These are phyloP conservation scores for Muraenolepis orangiensis DNA, from an alignment of 2,797 vertebrate genomes.

Conservation along the genomic window DNA sequence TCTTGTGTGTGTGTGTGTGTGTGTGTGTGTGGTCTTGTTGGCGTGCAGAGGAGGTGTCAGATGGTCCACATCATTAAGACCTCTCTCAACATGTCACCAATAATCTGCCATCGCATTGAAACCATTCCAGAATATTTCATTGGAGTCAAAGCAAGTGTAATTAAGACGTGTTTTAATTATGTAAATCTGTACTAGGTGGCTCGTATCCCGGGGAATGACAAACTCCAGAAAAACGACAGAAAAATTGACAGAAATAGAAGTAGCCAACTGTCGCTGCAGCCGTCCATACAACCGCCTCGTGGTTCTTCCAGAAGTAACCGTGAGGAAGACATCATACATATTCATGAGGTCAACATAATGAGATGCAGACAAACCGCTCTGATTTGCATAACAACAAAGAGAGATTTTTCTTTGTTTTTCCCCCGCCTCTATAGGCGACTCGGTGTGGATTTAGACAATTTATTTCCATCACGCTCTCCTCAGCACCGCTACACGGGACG, in stretches of 20 bases:
- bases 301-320: not conserved
- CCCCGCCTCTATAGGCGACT: not conserved
- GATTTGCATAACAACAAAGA: not conserved
- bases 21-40: not conserved
- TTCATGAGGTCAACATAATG: not conserved
- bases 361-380: not conserved
- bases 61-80: not conserved
- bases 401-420: not conserved
- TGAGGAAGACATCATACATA: constrained; percentile 1
- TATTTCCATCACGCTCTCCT: not conserved
- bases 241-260: not conserved
- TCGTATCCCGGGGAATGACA: not conserved
- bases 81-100: not conserved
- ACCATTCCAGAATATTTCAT: not conserved
- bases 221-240: not conserved
- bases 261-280: not conserved
- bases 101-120: not conserved
- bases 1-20: not conserved
- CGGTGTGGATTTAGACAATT: not conserved
- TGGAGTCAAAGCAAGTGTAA: not conserved
- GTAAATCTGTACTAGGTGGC: too few relatives aligned
- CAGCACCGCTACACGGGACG: too few relatives aligned
- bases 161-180: too few relatives aligned
- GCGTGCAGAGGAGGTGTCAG: not conserved
- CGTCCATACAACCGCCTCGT: not conserved